Percentiles rank a stretch among this genome's conserved stretches.
phyloP scores from a whole-genome alignment of 2,797 vertebrate genomes.

The Microtus obscurus region DNA sequence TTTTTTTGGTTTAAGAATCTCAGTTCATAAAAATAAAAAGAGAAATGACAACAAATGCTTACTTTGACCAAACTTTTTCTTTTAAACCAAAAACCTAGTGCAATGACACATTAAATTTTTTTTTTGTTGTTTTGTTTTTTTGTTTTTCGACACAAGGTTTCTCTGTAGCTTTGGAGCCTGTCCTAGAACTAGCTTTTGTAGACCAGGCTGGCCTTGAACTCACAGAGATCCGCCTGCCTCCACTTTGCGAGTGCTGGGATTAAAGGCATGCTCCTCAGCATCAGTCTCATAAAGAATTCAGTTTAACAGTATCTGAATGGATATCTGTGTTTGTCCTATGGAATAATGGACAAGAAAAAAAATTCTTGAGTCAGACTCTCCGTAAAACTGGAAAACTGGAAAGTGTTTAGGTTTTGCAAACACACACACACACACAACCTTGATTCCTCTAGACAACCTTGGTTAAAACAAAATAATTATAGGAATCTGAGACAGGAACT shows the following conservation, averaged over 20 bases:
- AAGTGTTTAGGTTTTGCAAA: too few species aligned
- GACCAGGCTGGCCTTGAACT: background rate
- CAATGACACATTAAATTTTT: background rate
- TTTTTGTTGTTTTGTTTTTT: too few species aligned
- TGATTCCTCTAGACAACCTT: background rate
- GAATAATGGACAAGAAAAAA: too few species aligned
- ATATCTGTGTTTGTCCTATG: too few species aligned
- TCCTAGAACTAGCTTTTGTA: too few species aligned
- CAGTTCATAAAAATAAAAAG: background rate
- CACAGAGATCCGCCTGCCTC: too few species aligned
- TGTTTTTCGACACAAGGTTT: background rate
- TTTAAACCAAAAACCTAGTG: background rate
- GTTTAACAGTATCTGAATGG: too few species aligned
- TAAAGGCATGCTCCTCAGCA: too few species aligned
- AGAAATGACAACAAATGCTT: conserved; percentile 50
- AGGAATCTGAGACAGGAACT: background rate
- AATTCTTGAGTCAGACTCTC: too few species aligned
- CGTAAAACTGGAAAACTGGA: too few species aligned
- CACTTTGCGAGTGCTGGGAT: background rate
- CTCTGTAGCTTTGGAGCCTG: background rate
- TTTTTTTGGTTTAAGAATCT: background rate
- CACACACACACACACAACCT: background rate
- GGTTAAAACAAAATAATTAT: background rate
- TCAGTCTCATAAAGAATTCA: too few species aligned
- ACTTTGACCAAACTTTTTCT: background rate